Percentiles rank a stretch among this genome's conserved stretches.
Evolutionary conservation across 2,888 invertebrate species (phyloP).

Genomic region (Dione vanillae): DNA sequence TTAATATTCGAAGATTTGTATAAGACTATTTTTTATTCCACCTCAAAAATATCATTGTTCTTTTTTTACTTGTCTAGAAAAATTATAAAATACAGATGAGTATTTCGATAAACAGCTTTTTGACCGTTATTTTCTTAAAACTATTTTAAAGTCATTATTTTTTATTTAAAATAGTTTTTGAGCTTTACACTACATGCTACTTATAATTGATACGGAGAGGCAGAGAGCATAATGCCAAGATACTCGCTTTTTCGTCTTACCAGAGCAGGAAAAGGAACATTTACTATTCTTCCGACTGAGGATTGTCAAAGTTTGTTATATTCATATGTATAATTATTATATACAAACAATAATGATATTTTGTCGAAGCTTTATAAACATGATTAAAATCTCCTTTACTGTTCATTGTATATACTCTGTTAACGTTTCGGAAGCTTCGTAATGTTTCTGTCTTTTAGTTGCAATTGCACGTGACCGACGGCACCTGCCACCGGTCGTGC

Average conservation of each 20-base stretch:
- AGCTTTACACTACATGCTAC: too few species aligned
- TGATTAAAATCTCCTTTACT: neutral
- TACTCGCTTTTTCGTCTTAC: too few species aligned
- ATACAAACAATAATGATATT: too few species aligned
- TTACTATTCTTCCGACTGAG: too few species aligned
- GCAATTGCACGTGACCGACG: constrained; percentile 65
- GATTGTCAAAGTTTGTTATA: too few species aligned
- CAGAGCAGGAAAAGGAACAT: too few species aligned
- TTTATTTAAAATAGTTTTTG: neutral
- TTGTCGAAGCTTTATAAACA: too few species aligned
- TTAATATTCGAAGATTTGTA: constrained; percentile 42
- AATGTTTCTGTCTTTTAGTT: constrained; percentile 56
- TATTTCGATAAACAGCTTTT: neutral
- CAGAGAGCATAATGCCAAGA: too few species aligned
- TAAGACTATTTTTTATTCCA: constrained; percentile 28
- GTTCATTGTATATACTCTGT: constrained; percentile 6
- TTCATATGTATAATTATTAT: too few species aligned
- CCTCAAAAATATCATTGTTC: neutral
- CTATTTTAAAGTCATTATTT: neutral
- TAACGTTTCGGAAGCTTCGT: constrained; percentile 29
- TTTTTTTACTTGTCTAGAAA: constrained; percentile 5
- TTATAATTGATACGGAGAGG: too few species aligned
- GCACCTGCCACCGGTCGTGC: constrained; percentile 67
- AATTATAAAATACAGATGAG: neutral
- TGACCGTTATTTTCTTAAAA: neutral